Percentiles rank a stretch among this genome's conserved stretches.
Evolutionary conservation across 2,797 vertebrate genomes (phyloP).

Genomic region (Threskiornis aethiopicus): DNA sequence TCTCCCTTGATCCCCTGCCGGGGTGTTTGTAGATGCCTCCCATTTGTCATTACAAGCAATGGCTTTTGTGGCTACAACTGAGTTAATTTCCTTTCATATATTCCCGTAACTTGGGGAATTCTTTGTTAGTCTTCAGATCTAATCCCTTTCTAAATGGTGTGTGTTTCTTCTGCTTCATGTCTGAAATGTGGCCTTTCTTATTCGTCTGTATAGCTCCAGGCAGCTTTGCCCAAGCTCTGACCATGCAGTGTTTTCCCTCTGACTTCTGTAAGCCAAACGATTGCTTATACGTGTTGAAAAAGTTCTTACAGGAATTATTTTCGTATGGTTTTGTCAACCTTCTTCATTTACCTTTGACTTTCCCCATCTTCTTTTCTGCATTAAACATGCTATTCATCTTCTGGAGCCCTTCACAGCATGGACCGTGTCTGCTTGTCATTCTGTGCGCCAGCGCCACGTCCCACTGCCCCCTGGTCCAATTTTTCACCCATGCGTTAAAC

Average conservation of each 20-base stretch:
- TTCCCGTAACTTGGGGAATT: background rate
- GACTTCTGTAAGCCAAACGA: background rate
- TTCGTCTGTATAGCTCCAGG: background rate
- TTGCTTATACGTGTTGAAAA: background rate
- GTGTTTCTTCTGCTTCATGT: background rate
- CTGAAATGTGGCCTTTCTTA: background rate
- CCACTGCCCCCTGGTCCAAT: background rate
- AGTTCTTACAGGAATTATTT: background rate
- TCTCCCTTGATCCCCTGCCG: background rate
- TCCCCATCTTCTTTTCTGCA: background rate
- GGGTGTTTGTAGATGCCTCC: background rate
- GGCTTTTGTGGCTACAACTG: background rate
- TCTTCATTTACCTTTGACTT: background rate
- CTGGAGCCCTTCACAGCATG: fast-evolving
- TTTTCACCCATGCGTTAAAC: background rate
- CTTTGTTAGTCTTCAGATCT: background rate
- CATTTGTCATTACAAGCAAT: too few species aligned
- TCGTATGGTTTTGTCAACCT: background rate
- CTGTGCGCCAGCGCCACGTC: background rate
- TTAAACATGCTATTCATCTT: background rate
- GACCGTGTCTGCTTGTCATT: background rate
- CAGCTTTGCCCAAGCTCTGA: background rate
- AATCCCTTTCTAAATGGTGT: background rate
- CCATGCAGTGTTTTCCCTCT: background rate
- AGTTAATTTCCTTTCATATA: background rate